Conservation (phyloP, 2,113 vertebrate species). For the Choloepus hoffmanni region DNA sequence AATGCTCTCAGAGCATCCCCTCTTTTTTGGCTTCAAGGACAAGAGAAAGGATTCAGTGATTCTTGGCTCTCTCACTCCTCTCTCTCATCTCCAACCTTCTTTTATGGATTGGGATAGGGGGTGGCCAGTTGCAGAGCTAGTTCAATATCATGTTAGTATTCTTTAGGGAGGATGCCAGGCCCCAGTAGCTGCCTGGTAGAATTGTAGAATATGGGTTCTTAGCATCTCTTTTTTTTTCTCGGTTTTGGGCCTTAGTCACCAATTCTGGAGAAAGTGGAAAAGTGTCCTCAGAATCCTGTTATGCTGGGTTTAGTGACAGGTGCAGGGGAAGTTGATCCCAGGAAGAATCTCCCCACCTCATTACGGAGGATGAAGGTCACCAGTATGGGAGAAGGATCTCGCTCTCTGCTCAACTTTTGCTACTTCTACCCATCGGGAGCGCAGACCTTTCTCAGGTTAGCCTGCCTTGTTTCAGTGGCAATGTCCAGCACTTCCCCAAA, state of each 20-base stretch:
- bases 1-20: neutral
- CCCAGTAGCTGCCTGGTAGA: no score
- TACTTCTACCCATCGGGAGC: neutral
- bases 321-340: neutral
- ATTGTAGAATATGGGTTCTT: neutral
- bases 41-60: neutral
- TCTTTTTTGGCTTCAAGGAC: neutral
- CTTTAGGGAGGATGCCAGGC: neutral
- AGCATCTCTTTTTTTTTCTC: neutral
- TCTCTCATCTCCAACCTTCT: neutral
- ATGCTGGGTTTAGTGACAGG: neutral
- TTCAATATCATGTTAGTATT: neutral
- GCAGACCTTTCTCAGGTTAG: neutral
- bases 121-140: neutral
- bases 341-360: neutral
- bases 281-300: neutral
- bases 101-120: neutral
- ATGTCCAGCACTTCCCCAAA: neutral
- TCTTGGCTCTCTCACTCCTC: neutral
- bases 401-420: neutral
- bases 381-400: neutral
- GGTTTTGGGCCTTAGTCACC: neutral
- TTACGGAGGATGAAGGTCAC: neutral
- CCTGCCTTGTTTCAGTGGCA: neutral
- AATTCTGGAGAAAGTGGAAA: neutral